These are phyloP conservation scores for Sphaeridia pumilis DNA, from an alignment of 2,888 invertebrate species.

Conservation along the genomic window DNA sequence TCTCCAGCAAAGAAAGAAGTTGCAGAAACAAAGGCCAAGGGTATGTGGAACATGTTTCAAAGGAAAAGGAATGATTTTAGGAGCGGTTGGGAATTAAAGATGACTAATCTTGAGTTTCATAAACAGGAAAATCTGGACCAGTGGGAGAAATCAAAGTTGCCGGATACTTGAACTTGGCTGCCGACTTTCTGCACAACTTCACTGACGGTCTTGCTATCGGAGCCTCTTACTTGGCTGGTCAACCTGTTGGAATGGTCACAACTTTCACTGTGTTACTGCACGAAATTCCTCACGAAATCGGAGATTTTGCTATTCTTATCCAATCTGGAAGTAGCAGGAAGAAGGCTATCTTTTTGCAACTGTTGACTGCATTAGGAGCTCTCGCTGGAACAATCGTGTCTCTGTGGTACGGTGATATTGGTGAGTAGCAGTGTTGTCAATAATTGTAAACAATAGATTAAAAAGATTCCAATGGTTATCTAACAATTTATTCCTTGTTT, in stretches of 20 bases:
- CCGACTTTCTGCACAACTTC: slow-evolving; percentile 97
- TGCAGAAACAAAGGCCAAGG: no score
- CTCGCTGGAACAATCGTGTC: slow-evolving; percentile 84
- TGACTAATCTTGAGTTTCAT: slow-evolving; percentile 1
- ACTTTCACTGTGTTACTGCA: slow-evolving; percentile 92
- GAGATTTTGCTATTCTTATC: slow-evolving; percentile 96
- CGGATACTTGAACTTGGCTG: slow-evolving; percentile 92
- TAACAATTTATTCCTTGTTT: no score
- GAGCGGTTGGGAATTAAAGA: no score
- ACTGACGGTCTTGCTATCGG: slow-evolving; percentile 99
- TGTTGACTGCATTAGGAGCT: slow-evolving; percentile 90
- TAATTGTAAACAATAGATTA: no score
- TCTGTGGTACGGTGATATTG: no score
- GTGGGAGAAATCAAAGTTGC: slow-evolving; percentile 58
- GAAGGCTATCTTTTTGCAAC: slow-evolving; percentile 89
- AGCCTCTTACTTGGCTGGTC: slow-evolving; percentile 88
- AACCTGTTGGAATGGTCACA: slow-evolving; percentile 73
- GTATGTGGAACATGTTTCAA: no score
- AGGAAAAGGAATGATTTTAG: no score
- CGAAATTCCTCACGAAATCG: slow-evolving; percentile 98
- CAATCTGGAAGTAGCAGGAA: slow-evolving; percentile 88
- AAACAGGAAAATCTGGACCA: slow-evolving; percentile 12
- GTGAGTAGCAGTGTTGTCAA: no score
- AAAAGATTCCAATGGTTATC: no score
- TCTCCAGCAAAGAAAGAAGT: slow-evolving; percentile 8